Evolutionary conservation across 2,797 vertebrate genomes (phyloP).

Genomic region (Podarcis siculus): DNA sequence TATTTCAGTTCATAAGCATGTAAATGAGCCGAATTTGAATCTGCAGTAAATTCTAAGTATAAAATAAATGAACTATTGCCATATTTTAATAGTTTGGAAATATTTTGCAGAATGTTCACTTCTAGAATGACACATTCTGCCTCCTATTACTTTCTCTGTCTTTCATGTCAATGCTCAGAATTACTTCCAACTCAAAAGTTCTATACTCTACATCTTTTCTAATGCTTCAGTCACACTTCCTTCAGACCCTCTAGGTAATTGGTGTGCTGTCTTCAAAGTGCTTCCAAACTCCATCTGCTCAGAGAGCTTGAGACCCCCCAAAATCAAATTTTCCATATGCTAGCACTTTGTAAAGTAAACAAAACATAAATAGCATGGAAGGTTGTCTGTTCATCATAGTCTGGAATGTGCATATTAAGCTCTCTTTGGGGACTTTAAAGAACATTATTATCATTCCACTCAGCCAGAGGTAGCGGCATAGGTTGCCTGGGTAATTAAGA

Average conservation of each 20-base stretch:
- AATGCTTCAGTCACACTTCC: background rate
- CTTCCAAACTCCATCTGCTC: constrained; percentile 50
- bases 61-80: background rate
- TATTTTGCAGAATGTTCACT: background rate
- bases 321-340: constrained; percentile 40
- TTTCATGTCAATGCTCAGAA: background rate
- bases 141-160: background rate
- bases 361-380: constrained; percentile 37
- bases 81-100: background rate
- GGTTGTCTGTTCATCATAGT: background rate
- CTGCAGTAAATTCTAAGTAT: constrained; percentile 6
- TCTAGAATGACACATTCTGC: background rate
- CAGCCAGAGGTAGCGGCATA: background rate
- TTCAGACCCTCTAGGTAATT: constrained; percentile 3
- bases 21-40: background rate
- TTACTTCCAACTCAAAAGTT: background rate
- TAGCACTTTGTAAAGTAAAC: constrained; percentile 30
- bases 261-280: background rate
- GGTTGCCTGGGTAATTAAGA: constrained; percentile 13
- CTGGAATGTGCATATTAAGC: constrained; percentile 43
- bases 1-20: constrained; percentile 17
- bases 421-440: constrained; percentile 28
- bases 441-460: background rate
- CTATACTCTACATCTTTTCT: background rate
- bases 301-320: constrained; percentile 40